phyloP scores from a whole-genome alignment of 2,113 vertebrate species.

The Crypturellus undulatus region DNA sequence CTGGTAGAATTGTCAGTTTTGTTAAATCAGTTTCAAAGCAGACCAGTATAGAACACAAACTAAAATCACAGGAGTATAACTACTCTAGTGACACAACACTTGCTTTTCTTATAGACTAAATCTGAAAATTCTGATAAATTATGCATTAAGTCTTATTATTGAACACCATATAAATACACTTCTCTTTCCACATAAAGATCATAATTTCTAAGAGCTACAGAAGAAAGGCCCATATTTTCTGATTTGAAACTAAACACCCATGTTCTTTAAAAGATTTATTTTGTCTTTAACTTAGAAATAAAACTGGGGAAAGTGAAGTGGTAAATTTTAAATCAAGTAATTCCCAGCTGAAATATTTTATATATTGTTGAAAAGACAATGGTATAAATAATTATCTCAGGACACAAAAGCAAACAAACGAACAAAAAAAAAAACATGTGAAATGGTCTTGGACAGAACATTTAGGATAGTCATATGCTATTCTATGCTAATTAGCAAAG shows the following conservation, averaged over 20 bases:
- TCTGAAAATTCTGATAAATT: not conserved
- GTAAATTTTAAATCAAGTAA: not conserved
- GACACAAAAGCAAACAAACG: not conserved
- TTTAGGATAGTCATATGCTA: constrained; percentile 24
- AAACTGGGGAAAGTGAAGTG: not conserved
- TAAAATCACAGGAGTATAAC: not conserved
- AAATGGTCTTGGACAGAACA: constrained; percentile 27
- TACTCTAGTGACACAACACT: not conserved
- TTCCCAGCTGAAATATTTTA: not conserved
- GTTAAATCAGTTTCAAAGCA: not conserved
- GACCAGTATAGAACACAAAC: not conserved
- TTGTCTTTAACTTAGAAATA: not conserved
- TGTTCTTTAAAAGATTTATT: not conserved
- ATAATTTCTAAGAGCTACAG: not conserved
- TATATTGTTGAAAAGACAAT: not conserved
- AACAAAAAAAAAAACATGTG: accelerated
- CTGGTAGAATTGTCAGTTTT: not conserved
- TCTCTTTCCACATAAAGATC: not conserved
- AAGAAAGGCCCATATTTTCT: not conserved
- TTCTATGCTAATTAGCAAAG: constrained; percentile 75
- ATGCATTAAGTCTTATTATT: not conserved
- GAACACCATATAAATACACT: not conserved
- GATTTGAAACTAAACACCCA: not conserved
- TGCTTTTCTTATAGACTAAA: not conserved
- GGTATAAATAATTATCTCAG: not conserved